Conservation (phyloP, 2,888 invertebrate species). For the Syrphus vitripennis region DNA sequence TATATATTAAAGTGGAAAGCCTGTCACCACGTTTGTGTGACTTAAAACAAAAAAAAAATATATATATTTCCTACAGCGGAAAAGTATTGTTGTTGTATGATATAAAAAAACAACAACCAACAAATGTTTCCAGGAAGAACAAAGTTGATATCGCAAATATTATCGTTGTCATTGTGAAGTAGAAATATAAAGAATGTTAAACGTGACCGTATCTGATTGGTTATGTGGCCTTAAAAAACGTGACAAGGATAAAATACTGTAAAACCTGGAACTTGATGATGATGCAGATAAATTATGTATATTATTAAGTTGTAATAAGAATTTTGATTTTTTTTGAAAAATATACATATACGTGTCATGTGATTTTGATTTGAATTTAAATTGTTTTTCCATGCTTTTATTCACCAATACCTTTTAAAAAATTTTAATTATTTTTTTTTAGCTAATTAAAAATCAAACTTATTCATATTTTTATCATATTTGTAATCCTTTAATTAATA, state of each 20-base stretch:
- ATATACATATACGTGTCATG: not conserved
- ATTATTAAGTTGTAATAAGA: not conserved
- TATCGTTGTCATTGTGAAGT: not conserved
- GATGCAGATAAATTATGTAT: not conserved
- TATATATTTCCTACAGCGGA: not conserved
- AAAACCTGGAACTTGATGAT: not conserved
- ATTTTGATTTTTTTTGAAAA: not conserved
- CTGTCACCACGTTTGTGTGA: not conserved
- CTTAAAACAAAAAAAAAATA: not conserved
- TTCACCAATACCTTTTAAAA: too few species aligned
- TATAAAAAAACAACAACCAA: not conserved
- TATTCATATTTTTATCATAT: too few species aligned
- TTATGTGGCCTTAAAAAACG: not conserved
- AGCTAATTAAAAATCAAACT: too few species aligned
- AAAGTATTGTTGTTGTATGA: not conserved
- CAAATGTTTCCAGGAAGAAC: not conserved
- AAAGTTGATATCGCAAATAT: not conserved
- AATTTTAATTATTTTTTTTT: too few species aligned
- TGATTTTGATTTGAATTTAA: not conserved
- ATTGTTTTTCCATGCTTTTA: not conserved
- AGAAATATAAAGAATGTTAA: conserved; percentile 5
- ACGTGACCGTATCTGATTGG: conserved; percentile 19
- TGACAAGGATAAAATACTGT: not conserved
- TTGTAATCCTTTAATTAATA: too few species aligned
- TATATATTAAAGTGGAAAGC: not conserved